A percentile compares a stretch with the other conserved stretches of the same genome.
Conservation (phyloP, 2,888 invertebrate genomes). For the Morpho deidamia region DNA sequence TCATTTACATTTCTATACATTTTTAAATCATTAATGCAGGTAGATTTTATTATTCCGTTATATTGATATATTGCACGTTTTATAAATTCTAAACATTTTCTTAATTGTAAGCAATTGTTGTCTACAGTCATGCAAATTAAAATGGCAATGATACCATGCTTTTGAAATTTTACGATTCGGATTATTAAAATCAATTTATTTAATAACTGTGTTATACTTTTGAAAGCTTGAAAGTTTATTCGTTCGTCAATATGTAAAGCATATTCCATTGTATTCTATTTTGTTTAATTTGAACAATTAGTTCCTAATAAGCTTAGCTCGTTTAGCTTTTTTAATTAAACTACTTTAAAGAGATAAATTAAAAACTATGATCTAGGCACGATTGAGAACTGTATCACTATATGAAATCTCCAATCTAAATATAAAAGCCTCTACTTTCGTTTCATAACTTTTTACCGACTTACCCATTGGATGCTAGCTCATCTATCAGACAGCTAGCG, state of each 20-base stretch:
- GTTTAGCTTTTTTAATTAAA: neutral
- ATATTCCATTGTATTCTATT: neutral
- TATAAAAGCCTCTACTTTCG: conserved; percentile 58
- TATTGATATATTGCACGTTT: too few species aligned
- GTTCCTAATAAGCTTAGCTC: conserved; percentile 8
- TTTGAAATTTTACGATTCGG: neutral
- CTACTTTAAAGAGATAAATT: neutral
- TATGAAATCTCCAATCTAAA: neutral
- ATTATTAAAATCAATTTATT: neutral
- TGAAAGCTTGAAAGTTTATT: neutral
- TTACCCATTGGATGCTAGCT: conserved; percentile 89
- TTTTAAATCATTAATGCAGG: too few species aligned
- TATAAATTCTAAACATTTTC: too few species aligned
- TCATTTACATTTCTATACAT: too few species aligned
- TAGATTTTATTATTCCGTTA: too few species aligned
- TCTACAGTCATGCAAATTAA: neutral
- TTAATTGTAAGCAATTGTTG: neutral
- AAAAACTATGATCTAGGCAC: conserved; percentile 23
- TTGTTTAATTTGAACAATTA: neutral
- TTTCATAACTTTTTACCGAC: conserved; percentile 55
- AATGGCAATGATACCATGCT: neutral
- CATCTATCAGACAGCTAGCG: conserved; percentile 91
- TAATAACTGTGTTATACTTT: neutral
- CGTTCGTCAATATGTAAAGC: neutral
- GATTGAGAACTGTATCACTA: conserved; percentile 17